Percentiles rank a stretch among this genome's conserved stretches.
These are phyloP conservation scores for Carlito syrichta DNA, from an alignment of 2,113 vertebrate species.

Conservation along the genomic window DNA sequence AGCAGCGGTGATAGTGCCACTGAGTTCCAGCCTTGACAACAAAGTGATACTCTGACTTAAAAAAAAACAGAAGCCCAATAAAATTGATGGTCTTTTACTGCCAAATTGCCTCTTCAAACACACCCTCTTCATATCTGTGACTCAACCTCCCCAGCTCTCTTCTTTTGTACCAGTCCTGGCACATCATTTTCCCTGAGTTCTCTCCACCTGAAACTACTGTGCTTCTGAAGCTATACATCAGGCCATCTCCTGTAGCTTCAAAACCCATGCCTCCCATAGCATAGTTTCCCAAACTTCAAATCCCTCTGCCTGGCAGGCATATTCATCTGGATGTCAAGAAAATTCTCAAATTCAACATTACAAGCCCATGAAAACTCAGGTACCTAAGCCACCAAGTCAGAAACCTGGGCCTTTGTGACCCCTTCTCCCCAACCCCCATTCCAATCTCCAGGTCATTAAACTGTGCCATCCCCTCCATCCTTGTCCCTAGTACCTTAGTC, in stretches of 20 bases:
- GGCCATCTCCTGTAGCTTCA: not conserved
- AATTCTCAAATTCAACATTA: not conserved
- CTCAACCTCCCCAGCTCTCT: not conserved
- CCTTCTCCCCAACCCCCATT: not conserved
- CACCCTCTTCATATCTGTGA: not conserved
- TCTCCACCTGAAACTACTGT: not conserved
- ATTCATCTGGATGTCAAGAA: not conserved
- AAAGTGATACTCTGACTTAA: no score
- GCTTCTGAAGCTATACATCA: not conserved
- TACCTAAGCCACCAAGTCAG: not conserved
- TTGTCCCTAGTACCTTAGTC: not conserved
- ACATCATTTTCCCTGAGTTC: not conserved
- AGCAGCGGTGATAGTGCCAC: no score
- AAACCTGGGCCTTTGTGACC: not conserved
- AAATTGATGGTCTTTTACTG: not conserved
- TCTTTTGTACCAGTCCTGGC: not conserved
- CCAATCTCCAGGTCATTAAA: not conserved
- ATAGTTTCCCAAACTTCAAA: not conserved
- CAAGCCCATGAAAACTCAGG: not conserved
- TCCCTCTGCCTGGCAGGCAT: not conserved
- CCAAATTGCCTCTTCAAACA: not conserved
- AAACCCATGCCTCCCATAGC: not conserved
- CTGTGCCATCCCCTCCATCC: not conserved
- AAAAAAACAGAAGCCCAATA: no score
- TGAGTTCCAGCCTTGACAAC: no score